Evolutionary conservation across 2,113 vertebrate species (phyloP), one percentile per base, ranked within the genome.

Genomic region (Tringa solitaria): DNA sequence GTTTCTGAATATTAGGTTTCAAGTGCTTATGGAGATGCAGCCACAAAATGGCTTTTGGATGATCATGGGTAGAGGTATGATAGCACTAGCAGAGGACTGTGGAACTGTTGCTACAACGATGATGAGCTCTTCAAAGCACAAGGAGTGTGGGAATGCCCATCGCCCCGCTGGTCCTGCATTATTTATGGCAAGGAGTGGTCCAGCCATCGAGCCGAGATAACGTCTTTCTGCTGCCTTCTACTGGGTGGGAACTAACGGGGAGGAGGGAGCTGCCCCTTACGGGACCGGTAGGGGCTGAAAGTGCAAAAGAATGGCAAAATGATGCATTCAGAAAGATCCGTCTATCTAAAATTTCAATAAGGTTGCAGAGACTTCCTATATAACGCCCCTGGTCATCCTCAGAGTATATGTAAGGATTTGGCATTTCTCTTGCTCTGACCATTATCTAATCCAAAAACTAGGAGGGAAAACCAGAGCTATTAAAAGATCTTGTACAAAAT

Each of bases 131-230:
- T 35, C 23, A 24, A 53, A 48, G 45, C 11, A 4, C 43, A 35
- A 35, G 19, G 1, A 3, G 14, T 0, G 45, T n/a, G 57, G 33
- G 11, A 63, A 9, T 1, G 2, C 0, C 2, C 23, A 13, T 15
- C 2, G 0, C 37, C 20, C 12, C 2, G 0, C 11, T 4, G 1
- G 3, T 73, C 3, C 4, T 13, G 28, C 14, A 1, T 41, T 35
- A 3, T 26, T 82, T 45, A 23, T 50, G 57, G 23, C 43, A 3
- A 74, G 35, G 39, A 14, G 12, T 3, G 26, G 14, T 27, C 81
- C 81, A 82, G 19, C 23, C 56, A 2, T 6, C 4, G 21, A 28
- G 63, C 51, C 32, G 26, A 24, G 81, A 0, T 10, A 5, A 53
- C 5, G 4, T 14, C 75, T 35, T 0, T 3, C 0, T 7, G 10